phyloP scores from a whole-genome alignment of 2,113 vertebrate species.

The Cebus imitator region DNA sequence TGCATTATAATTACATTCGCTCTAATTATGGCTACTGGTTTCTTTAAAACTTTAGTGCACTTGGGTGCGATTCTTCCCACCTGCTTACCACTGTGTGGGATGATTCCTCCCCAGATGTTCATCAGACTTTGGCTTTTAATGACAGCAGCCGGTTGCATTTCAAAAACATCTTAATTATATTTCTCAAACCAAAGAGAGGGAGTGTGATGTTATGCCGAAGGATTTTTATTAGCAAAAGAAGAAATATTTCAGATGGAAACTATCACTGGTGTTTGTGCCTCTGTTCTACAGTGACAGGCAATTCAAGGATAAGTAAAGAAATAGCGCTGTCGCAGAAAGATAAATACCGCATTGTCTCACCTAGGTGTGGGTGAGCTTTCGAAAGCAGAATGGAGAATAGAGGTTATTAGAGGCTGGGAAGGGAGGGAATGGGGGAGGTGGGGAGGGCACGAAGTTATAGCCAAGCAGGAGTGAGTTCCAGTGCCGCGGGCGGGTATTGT shows the following conservation, averaged over 20 bases:
- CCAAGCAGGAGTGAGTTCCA: not conserved
- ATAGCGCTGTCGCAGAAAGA: not conserved
- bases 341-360: not conserved
- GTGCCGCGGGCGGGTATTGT: not conserved
- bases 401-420: not conserved
- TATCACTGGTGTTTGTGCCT: not conserved
- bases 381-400: not conserved
- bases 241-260: not conserved
- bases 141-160: not conserved
- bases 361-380: not conserved
- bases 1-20: not conserved
- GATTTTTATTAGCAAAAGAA: not conserved
- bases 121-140: constrained; percentile 12
- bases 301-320: not conserved
- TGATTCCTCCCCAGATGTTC: not conserved
- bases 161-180: not conserved
- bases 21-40: constrained; percentile 21
- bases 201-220: not conserved
- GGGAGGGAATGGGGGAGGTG: not conserved
- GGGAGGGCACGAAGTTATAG: not conserved
- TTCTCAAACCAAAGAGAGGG: not conserved
- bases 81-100: not conserved
- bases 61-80: constrained; percentile 1
- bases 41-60: not conserved
- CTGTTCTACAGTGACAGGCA: not conserved